phyloP scores from a whole-genome alignment of 2,888 invertebrate genomes.

The Campopleginae sp. region DNA sequence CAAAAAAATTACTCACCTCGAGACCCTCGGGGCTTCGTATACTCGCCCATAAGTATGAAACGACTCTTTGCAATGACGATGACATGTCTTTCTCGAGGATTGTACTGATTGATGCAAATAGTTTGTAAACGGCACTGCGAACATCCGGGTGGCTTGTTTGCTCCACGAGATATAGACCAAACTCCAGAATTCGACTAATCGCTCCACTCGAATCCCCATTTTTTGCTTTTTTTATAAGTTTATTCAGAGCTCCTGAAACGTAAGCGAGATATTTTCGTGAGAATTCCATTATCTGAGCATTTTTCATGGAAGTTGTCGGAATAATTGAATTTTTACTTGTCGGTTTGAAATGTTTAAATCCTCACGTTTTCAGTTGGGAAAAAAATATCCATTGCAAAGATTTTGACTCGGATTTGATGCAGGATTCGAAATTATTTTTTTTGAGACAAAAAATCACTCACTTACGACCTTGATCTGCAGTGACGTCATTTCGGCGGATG shows the following conservation, averaged over 20 bases:
- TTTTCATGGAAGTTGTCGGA: no score
- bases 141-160: constrained; percentile 90
- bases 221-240: constrained; percentile 89
- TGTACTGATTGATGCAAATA: constrained; percentile 89
- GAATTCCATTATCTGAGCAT: no score
- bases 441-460: constrained; percentile 72
- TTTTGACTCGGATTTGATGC: no score
- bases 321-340: neutral
- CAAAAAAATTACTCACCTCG: constrained; percentile 83
- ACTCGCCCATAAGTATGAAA: constrained; percentile 88
- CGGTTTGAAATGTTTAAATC: neutral
- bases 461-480: constrained; percentile 89
- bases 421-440: neutral
- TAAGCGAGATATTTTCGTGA: no score
- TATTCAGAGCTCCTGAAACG: constrained; percentile 88
- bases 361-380: no score
- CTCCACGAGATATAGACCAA: constrained; percentile 88
- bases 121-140: constrained; percentile 88
- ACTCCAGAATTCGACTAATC: constrained; percentile 88
- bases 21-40: constrained; percentile 90
- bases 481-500: constrained; percentile 85
- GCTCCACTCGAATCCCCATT: constrained; percentile 89
- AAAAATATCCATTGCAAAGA: no score
- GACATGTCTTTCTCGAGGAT: constrained; percentile 90
- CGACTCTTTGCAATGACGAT: constrained; percentile 87